phyloP scores from a whole-genome alignment of 2,797 vertebrate species.

The Neostethus bicornis region DNA sequence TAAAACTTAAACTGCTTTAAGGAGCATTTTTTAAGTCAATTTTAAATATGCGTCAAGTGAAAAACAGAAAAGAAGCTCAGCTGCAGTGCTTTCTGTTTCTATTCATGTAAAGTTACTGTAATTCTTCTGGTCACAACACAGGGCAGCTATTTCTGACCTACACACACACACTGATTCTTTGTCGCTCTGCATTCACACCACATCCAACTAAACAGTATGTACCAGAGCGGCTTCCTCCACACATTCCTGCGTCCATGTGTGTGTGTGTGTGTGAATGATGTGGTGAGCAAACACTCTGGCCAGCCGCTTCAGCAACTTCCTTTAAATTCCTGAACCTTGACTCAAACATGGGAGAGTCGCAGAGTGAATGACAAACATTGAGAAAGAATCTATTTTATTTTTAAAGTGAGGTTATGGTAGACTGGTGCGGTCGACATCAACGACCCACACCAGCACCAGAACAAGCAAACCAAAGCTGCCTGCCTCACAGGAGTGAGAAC shows the following conservation, averaged over 20 bases:
- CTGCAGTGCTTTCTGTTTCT: not conserved
- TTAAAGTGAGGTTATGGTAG: too few species aligned
- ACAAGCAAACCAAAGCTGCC: constrained; percentile 3
- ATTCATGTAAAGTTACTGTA: not conserved
- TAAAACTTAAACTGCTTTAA: too few species aligned
- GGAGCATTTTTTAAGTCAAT: too few species aligned
- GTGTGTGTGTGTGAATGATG: constrained; percentile 16
- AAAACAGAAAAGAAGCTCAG: too few species aligned
- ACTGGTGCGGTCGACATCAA: too few species aligned
- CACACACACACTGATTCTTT: constrained; percentile 9
- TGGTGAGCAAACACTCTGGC: constrained; percentile 48
- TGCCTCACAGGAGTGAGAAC: not conserved
- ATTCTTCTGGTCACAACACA: not conserved
- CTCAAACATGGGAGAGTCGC: constrained; percentile 33
- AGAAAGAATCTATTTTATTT: constrained; percentile 3
- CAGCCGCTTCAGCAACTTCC: constrained; percentile 63
- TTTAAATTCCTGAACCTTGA: constrained; percentile 67
- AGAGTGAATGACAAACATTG: constrained; percentile 6
- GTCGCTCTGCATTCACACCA: constrained; percentile 20
- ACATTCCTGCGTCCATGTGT: constrained; percentile 58
- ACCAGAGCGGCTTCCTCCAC: constrained; percentile 55
- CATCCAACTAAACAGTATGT: constrained; percentile 12
- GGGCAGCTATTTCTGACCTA: constrained; percentile 8
- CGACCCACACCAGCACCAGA: constrained; percentile 23
- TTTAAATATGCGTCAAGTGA: too few species aligned